Base-by-base conservation (phyloP, 1,140 invertebrate genomes). In the Pseudomyrmex sp. region DNA sequence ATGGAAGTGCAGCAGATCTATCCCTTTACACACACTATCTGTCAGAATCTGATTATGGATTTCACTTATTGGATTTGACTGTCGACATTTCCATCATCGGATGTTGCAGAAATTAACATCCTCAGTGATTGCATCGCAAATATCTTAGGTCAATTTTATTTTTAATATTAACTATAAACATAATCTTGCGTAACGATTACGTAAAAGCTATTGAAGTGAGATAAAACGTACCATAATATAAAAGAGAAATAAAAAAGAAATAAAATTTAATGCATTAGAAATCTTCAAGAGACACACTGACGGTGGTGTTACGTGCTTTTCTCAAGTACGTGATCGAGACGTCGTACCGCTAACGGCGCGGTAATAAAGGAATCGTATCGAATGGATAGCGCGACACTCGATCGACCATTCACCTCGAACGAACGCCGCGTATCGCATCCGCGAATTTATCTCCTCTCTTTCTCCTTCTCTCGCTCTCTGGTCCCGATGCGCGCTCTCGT, bases 331-430 rank as follows among this genome's bases (percentile, higher is more conserved):
- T 26, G 68, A 74, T 82, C 58, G 61, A 82, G 80, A 56, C 20
- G 59, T 75, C 56, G 35, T 35, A 5, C 59, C 58, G 56, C 20
- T 48, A 74, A 74, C 56, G 48, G 23, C 23, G 68, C 54, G 44
- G 66, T 80, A 80, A 80, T 80, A 80, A 80, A 80, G 54, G 66
- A 72, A 72, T 23, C 54, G 44, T 61, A 80, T 80, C 76, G 66
- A 80, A 68, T 58, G 13, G 35, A 35, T 46, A 66, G 20, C 54
- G 76, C 66, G 54, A 70, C 44, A 80, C 68, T 72, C 76, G 76
- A 80, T 72, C 50, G 10, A 70, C 68, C 50, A 1, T 70, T 70
- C 68, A 56, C 15, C 68, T 70, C 69, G 66, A 70, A 61, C 66
- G 76, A 80, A 46, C 54, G 44, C 15, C 66, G 44, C 13, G 66